Conservation (phyloP, 2,797 vertebrate genomes). For the Glyptemys insculpta region DNA sequence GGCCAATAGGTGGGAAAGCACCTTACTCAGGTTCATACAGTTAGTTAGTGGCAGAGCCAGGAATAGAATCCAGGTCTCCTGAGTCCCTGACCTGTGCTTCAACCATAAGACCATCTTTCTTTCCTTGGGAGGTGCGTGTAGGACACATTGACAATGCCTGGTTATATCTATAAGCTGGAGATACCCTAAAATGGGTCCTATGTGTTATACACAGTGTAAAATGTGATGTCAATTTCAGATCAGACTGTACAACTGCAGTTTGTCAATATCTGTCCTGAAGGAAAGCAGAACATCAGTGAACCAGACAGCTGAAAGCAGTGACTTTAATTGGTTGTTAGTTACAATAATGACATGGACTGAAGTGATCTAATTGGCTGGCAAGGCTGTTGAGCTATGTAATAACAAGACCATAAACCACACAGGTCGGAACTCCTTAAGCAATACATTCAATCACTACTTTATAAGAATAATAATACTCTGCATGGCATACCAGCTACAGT, state of each 20-base stretch:
- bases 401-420: background rate
- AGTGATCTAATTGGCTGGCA: background rate
- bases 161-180: background rate
- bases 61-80: background rate
- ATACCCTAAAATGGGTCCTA: background rate
- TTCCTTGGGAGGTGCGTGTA: background rate
- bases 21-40: background rate
- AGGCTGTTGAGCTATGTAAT: background rate
- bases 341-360: background rate
- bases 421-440: background rate
- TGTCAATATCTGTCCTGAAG: background rate
- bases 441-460: background rate
- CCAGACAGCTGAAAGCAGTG: background rate
- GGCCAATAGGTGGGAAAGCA: background rate
- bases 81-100: background rate
- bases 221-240: accelerated
- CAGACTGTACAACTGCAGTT: accelerated
- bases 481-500: accelerated
- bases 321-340: accelerated
- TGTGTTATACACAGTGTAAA: background rate
- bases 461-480: accelerated
- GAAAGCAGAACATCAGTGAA: background rate
- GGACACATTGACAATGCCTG: background rate
- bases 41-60: background rate
- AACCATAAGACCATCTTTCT: background rate